phyloP scores from a whole-genome alignment of 37 sponge, comb jelly and placozoan genomes.

The Cladorhizidae sp. region DNA sequence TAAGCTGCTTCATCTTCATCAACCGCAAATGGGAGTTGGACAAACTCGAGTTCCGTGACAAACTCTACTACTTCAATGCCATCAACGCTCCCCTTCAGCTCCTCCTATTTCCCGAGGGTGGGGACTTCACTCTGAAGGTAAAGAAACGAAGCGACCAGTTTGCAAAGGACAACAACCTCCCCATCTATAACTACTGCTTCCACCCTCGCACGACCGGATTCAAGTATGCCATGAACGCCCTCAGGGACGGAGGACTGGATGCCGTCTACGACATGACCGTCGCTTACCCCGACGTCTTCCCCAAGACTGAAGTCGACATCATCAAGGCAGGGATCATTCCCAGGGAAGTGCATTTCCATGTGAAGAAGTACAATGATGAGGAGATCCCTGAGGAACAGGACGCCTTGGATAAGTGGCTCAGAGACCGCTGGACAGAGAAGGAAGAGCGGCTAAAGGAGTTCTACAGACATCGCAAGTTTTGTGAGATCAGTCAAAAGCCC shows the following conservation, averaged over 20 bases:
- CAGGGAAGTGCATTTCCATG: constrained; percentile 73
- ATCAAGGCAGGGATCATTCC: constrained; percentile 57
- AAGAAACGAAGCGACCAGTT: constrained; percentile 65
- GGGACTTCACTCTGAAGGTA: constrained; percentile 51
- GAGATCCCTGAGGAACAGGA: constrained; percentile 64
- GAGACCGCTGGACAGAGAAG: constrained; percentile 74
- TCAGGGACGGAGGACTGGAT: constrained; percentile 64
- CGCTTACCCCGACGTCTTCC: constrained; percentile 70
- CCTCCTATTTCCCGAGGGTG: constrained; percentile 85
- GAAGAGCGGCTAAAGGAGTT: constrained; percentile 72
- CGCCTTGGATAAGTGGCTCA: constrained; percentile 53
- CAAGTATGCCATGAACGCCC: constrained; percentile 45
- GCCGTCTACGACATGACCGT: constrained; percentile 83
- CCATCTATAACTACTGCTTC: constrained; percentile 71
- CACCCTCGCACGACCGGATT: constrained; percentile 85
- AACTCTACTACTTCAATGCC: constrained; percentile 65
- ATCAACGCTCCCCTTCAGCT: constrained; percentile 61
- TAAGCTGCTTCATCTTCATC: constrained; percentile 50
- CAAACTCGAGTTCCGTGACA: constrained; percentile 48
- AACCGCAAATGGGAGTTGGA: constrained; percentile 75
- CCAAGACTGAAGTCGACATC: constrained; percentile 69
- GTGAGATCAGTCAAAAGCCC: constrained; percentile 17
- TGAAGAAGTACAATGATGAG: constrained; percentile 25
- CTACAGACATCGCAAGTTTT: constrained; percentile 58
- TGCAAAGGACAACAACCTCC: constrained; percentile 67